Evolutionary conservation across 2,888 invertebrate genomes (phyloP), one percentile per base, ranked within the genome.

Genomic region (Aricia artaxerxes): DNA sequence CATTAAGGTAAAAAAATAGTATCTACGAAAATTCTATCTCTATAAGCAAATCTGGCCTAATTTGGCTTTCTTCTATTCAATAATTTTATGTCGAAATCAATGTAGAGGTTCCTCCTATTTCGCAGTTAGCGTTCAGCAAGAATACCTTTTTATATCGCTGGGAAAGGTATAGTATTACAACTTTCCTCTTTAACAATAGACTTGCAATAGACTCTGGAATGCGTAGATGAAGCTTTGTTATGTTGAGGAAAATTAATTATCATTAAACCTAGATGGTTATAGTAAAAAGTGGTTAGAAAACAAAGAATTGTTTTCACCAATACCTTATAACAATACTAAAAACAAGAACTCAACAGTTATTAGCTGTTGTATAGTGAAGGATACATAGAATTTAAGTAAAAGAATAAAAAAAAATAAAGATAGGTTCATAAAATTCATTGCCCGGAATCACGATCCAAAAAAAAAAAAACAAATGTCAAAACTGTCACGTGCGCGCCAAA

Each of bases 201-300:
- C 35, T 64, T 31, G 38, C 69, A 69, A 69, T 69, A 69, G 69
- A 69, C 35, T 64, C 64, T 69, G 69, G 35, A 69, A 69, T 69
- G 69, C 69, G 35, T 69, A 16, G 69, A 64, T 35, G 64, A 69
- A 69, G 13, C 69, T 69, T 69, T 69, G 64, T 38, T 16, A 38
- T 38, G 35, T 13, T 1, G 35, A 69, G 38, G 35, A 38, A 69
- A 69, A 69, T 38, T 69, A 69, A 69, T 38, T 69, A 69, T 38
- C 38, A 38, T 38, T 69, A 38, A 69, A 35, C 35, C 69, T 69
- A 69, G 5, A 38, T 69, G 2, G 13, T 35, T 69, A 35, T 1
- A 35, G 69, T 13, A 69, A 69, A 35, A 35, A 35, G 69, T 35
- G 69, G 35, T 69, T 35, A 69, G 35, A 69, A 69, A 69, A 35